Base-by-base conservation (phyloP, 2,797 vertebrate genomes). In the Sylvilagus floridanus region DNA sequence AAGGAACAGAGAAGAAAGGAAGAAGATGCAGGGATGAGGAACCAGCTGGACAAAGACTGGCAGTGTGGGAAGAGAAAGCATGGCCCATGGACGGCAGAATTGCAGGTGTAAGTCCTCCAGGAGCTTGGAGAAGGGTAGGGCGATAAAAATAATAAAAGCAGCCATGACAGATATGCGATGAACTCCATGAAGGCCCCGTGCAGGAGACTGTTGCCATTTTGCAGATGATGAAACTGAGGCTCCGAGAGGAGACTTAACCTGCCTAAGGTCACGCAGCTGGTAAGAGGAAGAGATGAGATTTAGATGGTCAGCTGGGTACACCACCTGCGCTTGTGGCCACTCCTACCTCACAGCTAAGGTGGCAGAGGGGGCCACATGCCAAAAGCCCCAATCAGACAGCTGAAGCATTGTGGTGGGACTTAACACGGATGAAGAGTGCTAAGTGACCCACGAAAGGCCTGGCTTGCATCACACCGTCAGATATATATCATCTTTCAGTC, bases 381-480 rank as follows among this genome's bases (percentile, higher is more conserved):
- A 14, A 83, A 42, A 17, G 42, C 12, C 57, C n/a, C 14, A 12
- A 30, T 22, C 14, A 22, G 83, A 24, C 22, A 16, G 22, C 22
- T 42, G 6, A 71, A 47, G 50, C 21, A 57, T 21, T 57, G 54
- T 57, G 54, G 13, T 17, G 54, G n/a, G 24, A 17, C 50, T 72
- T 35, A 17, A 75, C 13, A 42, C 21, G 11, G 22, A 17, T n/a
- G 14, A 66, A 47, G 65, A 35, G 16, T 14, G 22, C 35, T 32
- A n/a, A 42, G 86, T 35, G 28, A 76, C 7, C 16, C 19, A 47
- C n/a, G 7, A 54, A 68, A 63, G 50, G 47, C 52, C 32, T 21
- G 1, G 62, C 32, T 62, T n/a, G 3, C 3, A 13, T 9, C 7
- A 47, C 2, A 2, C 60, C 21, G 2, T 16, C 50, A 57, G 5